Conservation (phyloP, 1,140 invertebrate genomes). For the Wiebesia pumilae region DNA sequence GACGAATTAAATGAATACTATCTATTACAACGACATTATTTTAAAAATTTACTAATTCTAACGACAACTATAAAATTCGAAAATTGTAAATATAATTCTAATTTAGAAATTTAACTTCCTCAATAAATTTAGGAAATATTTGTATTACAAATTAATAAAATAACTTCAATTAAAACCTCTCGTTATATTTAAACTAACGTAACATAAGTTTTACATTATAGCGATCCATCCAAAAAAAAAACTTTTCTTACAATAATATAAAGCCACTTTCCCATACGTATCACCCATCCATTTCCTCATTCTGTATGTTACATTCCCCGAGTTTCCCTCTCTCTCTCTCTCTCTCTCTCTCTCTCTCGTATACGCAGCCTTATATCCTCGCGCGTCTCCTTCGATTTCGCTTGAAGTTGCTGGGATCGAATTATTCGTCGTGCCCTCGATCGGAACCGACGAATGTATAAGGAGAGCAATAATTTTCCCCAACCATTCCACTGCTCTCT, state of each 20-base stretch:
- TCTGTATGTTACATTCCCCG: not conserved
- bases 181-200: not conserved
- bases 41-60: too few relatives aligned
- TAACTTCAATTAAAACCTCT: not conserved
- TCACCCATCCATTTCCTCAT: slow-evolving; percentile 29
- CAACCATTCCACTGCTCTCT: slow-evolving; percentile 38
- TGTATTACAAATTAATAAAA: not conserved
- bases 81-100: too few relatives aligned
- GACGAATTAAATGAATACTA: too few relatives aligned
- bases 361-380: slow-evolving; percentile 1
- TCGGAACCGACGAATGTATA: slow-evolving; percentile 69
- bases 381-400: slow-evolving; percentile 55
- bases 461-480: slow-evolving; percentile 73
- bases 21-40: too few relatives aligned
- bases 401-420: slow-evolving; percentile 61
- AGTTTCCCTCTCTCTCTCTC: not conserved
- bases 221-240: slow-evolving; percentile 20
- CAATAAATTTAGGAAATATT: not conserved
- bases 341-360: not conserved
- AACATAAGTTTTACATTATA: slow-evolving; percentile 6
- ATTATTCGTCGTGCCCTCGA: slow-evolving; percentile 64
- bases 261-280: slow-evolving; percentile 45
- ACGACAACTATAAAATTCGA: too few relatives aligned
- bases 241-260: slow-evolving; percentile 42
- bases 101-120: too few relatives aligned